Evolutionary conservation across 2,113 vertebrate species (phyloP), one percentile per base, ranked within the genome.

Genomic region (Miniopterus natalensis): DNA sequence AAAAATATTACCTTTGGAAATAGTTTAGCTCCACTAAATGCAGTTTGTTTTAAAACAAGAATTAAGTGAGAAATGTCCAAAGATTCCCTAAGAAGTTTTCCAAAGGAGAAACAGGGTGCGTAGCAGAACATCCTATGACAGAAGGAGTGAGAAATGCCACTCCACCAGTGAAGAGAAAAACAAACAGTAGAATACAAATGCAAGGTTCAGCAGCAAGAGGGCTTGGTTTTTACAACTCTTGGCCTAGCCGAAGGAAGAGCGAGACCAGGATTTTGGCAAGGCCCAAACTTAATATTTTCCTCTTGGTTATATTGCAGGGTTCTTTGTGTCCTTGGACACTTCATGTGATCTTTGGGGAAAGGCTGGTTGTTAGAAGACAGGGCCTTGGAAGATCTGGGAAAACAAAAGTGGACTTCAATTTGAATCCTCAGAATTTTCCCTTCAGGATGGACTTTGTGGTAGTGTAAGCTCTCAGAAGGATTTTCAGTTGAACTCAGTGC

Each of bases 221-320:
- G 6, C 11, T 74, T 49, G 11, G 23, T 55, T 42, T 89, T 7
- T 63, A 59, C 5, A 84, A 45, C 29, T 49, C n/a, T 74, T 89
- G 23, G 2, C 5, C 45, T 2, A 63, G 45, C 42, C n/a, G 47
- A 78, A 80, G 80, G 18, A 88, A 92, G 17, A 81, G 4, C 23
- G 2, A 88, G 8, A 45, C 2, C 25, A 93, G 21, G 29, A 92
- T 89, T 96, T 78, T 87, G 70, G 9, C 15, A 83, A 89, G 59
- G 78, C 2, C 55, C 49, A 40, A 81, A 95, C 42, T 49, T 92
- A 47, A 31, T 36, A 78, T 89, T 96, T 95, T 93, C 47, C 45
- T 73, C 6, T 8, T 55, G 2, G 31, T 3, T 89, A 83, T 70
- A 55, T 17, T 51, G 3, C 11, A 14, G 21, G 65, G 3, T 84